Base-by-base conservation (phyloP, 1,140 invertebrate genomes). In the Drosophila lini region DNA sequence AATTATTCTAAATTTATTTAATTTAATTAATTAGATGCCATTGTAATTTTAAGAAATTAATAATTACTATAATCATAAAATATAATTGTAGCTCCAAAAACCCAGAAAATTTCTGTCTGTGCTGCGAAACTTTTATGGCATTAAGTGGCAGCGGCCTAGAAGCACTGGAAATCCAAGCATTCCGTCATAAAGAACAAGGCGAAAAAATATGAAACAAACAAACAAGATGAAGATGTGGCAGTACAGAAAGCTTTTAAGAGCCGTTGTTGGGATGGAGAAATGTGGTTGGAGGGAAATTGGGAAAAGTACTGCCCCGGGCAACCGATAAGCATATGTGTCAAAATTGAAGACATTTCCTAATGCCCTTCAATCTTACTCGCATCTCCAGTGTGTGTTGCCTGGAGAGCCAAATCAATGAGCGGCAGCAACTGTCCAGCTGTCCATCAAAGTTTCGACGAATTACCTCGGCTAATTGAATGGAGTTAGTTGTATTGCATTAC, bases 381-480 rank as follows among this genome's bases (percentile, higher is more conserved):
- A 22, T 52, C 34, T 36, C n/a, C 32, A 11, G 11, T 36, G 32
- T 25, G 22, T n/a, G 47, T 55, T 42, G 38, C 65, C 28, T 28
- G 48, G 65, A 42, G 32, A 69, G 11, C 38, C 40, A 31, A 52
- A 69, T 69, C 61, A 69, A 69, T 44, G 61, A 45, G 32, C 38
- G 36, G 16, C 38, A 71, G n/a, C 25, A n/a, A 25, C 25, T n/a
- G 67, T 47, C 22, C 44, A 47, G 45, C 69, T 50, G 44, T 71
- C 69, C 38, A 45, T 73, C 69, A 73, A 59, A 71, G 28, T 41
- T 71, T 59, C 65, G 10, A 59, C 34, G 11, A 59, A 71, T 58
- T 71, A 41, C 4, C 5, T 5, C 36, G 36, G 28, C 42, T 71
- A 70, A 71, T 58, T 71, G 28, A 58, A 38, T 61, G 38, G 55